Percentiles rank a stretch among this genome's conserved stretches.
Conservation (phyloP, 2,888 invertebrate species). For the Geophilus truncorum region DNA sequence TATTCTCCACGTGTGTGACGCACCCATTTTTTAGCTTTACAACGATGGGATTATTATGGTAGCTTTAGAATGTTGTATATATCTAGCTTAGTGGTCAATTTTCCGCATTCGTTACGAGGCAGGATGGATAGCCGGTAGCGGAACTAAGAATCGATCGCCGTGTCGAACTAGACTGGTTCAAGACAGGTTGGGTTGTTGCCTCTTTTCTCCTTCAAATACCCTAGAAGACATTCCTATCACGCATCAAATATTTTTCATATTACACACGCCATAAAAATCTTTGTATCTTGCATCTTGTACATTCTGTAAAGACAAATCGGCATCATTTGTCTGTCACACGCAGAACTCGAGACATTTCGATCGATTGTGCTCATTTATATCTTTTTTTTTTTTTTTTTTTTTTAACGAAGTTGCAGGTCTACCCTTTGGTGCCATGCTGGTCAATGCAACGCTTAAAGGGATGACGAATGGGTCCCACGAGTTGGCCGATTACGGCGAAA, state of each 20-base stretch:
- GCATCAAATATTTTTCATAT: neutral
- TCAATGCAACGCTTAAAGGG: slow-evolving; percentile 40
- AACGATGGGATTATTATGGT: neutral
- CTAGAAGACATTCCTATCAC: neutral
- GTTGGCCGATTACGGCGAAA: slow-evolving; percentile 66
- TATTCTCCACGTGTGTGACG: too few relatives aligned
- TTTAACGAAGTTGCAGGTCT: neutral
- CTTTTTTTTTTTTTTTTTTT: neutral
- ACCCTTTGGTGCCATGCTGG: neutral
- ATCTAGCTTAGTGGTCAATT: neutral
- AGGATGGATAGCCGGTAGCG: neutral
- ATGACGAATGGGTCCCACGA: slow-evolving; percentile 72
- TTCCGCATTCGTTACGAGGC: neutral
- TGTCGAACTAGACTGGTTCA: neutral
- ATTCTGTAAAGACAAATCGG: neutral
- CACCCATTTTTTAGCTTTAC: neutral
- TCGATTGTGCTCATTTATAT: neutral
- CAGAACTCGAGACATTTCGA: neutral
- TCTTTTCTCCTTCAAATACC: neutral
- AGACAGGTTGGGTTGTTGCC: neutral
- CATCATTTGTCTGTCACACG: neutral
- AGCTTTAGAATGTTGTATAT: neutral
- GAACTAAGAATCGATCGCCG: neutral
- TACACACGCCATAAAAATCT: neutral
- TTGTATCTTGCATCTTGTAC: neutral